Percentiles rank a stretch among this genome's conserved stretches.
phyloP scores from a whole-genome alignment of 2,113 vertebrate genomes.

The Aepyceros melampus region DNA sequence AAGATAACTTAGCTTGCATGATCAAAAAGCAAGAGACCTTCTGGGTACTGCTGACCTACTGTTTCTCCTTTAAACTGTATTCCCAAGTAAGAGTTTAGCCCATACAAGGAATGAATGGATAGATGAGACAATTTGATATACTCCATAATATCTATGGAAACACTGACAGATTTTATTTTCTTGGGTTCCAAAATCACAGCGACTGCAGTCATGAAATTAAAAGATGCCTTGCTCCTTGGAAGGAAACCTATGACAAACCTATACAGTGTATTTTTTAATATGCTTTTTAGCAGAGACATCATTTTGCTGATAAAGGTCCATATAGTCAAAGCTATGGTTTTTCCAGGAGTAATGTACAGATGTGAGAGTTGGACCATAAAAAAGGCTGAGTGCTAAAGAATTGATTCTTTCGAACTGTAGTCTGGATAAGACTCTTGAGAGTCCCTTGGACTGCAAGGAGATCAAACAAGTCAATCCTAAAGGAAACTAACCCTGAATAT shows the following conservation, averaged over 20 bases:
- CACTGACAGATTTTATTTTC: neutral
- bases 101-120: neutral
- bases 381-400: neutral
- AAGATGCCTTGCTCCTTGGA: neutral
- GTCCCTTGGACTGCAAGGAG: neutral
- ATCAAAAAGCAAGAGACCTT: neutral
- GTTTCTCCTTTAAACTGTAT: neutral
- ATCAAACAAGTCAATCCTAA: neutral
- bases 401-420: neutral
- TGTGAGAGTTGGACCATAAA: neutral
- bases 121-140: neutral
- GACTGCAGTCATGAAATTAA: neutral
- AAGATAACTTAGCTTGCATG: neutral
- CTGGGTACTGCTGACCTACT: neutral
- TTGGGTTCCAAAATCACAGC: neutral
- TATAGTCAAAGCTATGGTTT: neutral
- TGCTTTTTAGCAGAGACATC: neutral
- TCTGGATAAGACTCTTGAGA: neutral
- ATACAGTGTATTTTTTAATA: neutral
- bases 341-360: neutral
- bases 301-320: neutral
- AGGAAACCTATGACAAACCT: neutral
- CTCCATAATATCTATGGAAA: neutral
- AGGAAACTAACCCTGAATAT: neutral
- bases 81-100: neutral